Percentiles rank a stretch among this genome's conserved stretches.
These are phyloP conservation scores for Heteropelma amictum DNA, from an alignment of 2,888 invertebrate species.

Conservation along the genomic window DNA sequence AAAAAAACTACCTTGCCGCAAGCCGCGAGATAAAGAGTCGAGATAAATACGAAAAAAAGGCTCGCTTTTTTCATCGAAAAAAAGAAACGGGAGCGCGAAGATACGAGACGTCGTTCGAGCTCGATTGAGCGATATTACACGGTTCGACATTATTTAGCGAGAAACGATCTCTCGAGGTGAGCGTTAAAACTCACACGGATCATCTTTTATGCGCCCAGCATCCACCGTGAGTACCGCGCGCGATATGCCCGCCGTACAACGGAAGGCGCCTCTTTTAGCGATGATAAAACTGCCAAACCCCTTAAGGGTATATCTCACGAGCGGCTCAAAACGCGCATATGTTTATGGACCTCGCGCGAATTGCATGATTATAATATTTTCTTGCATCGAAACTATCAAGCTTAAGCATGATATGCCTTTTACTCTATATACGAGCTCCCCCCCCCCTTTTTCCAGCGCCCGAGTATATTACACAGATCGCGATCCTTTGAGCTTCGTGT, in stretches of 20 bases:
- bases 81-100: slow-evolving; percentile 32
- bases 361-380: slow-evolving; percentile 57
- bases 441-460: too few relatives aligned
- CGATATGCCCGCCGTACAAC: neutral
- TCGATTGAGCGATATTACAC: slow-evolving; percentile 68
- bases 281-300: slow-evolving; percentile 31
- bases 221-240: too few relatives aligned
- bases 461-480: neutral
- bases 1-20: slow-evolving; percentile 24
- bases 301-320: neutral
- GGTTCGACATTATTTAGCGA: neutral
- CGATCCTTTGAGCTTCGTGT: slow-evolving; percentile 40
- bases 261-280: slow-evolving; percentile 3
- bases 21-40: slow-evolving; percentile 7
- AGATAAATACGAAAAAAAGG: too few relatives aligned
- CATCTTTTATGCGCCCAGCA: neutral
- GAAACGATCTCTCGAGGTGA: neutral
- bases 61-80: neutral
- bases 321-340: neutral
- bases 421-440: too few relatives aligned
- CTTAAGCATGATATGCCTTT: slow-evolving; percentile 28
- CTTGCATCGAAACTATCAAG: slow-evolving; percentile 36
- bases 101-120: slow-evolving; percentile 66
- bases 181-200: slow-evolving; percentile 2
- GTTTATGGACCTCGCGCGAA: slow-evolving; percentile 48